Evolutionary conservation across 1,140 invertebrate genomes (phyloP).

Genomic region (Mactra quadrangularis): DNA sequence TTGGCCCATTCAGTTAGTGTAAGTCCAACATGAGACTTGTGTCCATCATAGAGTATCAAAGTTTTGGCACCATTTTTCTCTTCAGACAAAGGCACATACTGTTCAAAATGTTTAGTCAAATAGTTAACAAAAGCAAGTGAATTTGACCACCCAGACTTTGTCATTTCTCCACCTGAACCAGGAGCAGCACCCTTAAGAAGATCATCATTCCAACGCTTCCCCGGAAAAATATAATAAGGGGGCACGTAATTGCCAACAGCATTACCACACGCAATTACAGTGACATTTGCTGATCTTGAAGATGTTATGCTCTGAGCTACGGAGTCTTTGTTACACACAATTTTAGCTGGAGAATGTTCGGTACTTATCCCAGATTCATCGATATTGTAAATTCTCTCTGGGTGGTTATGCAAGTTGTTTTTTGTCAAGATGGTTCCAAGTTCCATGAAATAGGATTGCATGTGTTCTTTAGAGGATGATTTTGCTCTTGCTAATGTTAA

Average conservation of each 20-base stretch:
- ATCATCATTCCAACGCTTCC: no score
- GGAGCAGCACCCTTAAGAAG: neutral
- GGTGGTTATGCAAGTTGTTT: conserved; percentile 8
- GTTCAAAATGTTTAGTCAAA: conserved; percentile 78
- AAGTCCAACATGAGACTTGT: conserved; percentile 68
- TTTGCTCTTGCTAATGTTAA: neutral
- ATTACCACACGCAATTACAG: conserved; percentile 20
- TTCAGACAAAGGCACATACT: no score
- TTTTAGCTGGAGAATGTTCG: neutral
- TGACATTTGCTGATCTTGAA: neutral
- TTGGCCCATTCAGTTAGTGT: conserved; percentile 44
- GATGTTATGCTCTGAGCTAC: conserved; percentile 16
- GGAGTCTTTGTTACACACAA: conserved; percentile 16
- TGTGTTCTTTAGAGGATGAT: conserved; percentile 2
- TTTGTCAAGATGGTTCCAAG: conserved; percentile 1
- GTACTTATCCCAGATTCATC: neutral
- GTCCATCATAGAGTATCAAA: conserved; percentile 83
- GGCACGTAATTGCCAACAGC: conserved; percentile 22
- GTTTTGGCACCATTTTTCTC: no score
- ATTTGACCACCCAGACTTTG: conserved; percentile 45
- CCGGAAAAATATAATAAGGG: conserved; percentile 29
- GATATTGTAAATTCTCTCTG: neutral
- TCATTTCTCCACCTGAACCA: conserved; percentile 34
- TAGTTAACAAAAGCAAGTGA: conserved; percentile 57
- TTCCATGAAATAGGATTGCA: conserved; percentile 1